These are phyloP conservation scores for Luscinia megarhynchos DNA, from an alignment of 2,797 vertebrate species.

Conservation along the genomic window DNA sequence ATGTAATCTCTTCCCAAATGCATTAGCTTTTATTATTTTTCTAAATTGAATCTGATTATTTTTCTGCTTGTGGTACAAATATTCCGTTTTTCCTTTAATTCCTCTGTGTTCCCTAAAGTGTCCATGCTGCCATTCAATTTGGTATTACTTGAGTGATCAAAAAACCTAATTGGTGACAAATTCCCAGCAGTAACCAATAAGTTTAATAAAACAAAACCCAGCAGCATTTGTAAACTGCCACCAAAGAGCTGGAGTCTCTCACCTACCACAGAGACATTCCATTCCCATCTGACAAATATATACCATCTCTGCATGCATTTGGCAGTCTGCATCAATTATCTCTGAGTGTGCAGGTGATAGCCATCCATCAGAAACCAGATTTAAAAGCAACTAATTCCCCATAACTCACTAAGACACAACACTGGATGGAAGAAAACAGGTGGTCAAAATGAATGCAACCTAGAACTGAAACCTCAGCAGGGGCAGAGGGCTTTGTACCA, in stretches of 20 bases:
- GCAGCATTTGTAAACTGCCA: background rate
- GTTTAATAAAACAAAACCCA: background rate
- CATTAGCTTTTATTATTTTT: slow-evolving; percentile 59
- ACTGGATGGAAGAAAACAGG: slow-evolving; percentile 2
- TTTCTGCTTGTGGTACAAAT: slow-evolving; percentile 1
- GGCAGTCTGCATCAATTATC: background rate
- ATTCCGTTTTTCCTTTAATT: slow-evolving; percentile 8
- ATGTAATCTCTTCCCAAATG: slow-evolving; percentile 36
- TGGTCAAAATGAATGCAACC: slow-evolving; percentile 2
- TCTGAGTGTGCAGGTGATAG: slow-evolving; percentile 7
- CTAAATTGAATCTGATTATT: slow-evolving; percentile 47
- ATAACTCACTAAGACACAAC: background rate
- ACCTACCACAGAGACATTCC: background rate
- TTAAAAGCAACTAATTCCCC: slow-evolving; percentile 46
- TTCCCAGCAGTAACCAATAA: slow-evolving; percentile 10
- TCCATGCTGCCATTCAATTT: background rate
- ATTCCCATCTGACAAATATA: background rate
- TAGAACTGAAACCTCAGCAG: background rate
- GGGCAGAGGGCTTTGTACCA: background rate
- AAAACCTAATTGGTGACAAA: background rate
- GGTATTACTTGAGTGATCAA: background rate
- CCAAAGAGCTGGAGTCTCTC: background rate
- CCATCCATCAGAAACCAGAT: slow-evolving; percentile 39
- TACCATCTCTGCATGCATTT: background rate
- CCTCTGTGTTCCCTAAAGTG: background rate